Evolutionary conservation across 2,888 invertebrate genomes (phyloP).

Genomic region (Drosophila multiciliata): DNA sequence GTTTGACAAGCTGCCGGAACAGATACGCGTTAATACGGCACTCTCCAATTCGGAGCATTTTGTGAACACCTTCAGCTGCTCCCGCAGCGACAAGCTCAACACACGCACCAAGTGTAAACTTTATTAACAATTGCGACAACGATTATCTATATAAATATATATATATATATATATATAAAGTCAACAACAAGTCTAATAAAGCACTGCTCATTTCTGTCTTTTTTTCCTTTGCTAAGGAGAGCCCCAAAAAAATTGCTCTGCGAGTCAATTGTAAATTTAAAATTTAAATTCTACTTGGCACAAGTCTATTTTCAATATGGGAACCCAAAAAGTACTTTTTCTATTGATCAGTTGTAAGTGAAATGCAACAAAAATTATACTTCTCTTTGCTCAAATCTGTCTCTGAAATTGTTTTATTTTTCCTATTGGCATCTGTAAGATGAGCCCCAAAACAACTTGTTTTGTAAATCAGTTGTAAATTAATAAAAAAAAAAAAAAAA

Average conservation of each 20-base stretch:
- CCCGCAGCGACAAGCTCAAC: slow-evolving; percentile 73
- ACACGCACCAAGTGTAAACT: slow-evolving; percentile 79
- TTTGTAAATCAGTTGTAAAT: neutral
- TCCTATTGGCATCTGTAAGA: neutral
- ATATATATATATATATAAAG: neutral
- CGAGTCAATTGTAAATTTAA: neutral
- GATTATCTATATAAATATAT: neutral
- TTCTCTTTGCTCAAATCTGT: slow-evolving; percentile 16
- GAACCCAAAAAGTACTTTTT: neutral
- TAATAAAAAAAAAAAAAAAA: neutral
- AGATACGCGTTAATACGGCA: slow-evolving; percentile 76
- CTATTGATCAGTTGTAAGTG: neutral
- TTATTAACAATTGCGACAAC: slow-evolving; percentile 49
- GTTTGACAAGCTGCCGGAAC: slow-evolving; percentile 74
- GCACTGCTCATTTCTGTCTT: slow-evolving; percentile 24
- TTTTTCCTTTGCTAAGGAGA: neutral
- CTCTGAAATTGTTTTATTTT: neutral
- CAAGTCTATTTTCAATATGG: neutral
- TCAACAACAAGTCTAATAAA: slow-evolving; percentile 39
- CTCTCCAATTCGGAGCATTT: slow-evolving; percentile 80
- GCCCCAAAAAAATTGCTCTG: neutral
- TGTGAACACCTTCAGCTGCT: slow-evolving; percentile 71
- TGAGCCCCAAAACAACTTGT: neutral
- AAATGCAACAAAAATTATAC: neutral
- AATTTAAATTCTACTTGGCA: neutral